Base-by-base conservation (phyloP, 2,888 invertebrate species). In the Acleris emargana region DNA sequence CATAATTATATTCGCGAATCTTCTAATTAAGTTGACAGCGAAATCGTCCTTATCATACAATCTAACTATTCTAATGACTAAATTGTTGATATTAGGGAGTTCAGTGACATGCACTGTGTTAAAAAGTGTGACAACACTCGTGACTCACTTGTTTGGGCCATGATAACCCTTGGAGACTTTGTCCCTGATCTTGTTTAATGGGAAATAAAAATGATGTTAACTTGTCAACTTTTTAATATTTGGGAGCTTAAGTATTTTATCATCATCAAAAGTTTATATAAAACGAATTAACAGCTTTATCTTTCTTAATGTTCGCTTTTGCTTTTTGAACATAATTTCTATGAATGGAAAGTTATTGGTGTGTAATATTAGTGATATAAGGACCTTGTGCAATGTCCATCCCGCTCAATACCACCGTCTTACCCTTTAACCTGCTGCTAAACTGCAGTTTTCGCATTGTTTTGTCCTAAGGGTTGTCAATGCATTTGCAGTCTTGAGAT, bases 131-230 rank as follows among this genome's bases (percentile, higher is more conserved):
- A 52, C 28, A 50, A 38, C n/a, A 55, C 43, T 55, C 51, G 55
- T 64, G 60, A 50, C 60, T 66, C 55, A 57, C 55, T 32, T 28
- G 50, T 64, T 64, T 59, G 32, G 43, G 9, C 32, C 43, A 22
- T 51, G 64, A 66, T 66, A 66, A 66, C 64, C 60, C 50, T 25
- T n/a, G 20, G 49, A 17, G 50, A 59, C 43, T 49, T 51, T 38
- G 60, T 1, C 60, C 60, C 55, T 64, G 60, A 55, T 51, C 60
- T 57, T 60, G 55, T 32, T 43, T 58, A 66, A 32, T 45, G 43
- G 20, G 55, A 6, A 51, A 50, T 58, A 58, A 63, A 51, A 63
- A 52, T 38, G 52, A 20, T 51, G 42, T 63, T 42, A 58, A 53
- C 28, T 16, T 51, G 42, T n/a, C 51, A 38, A 42, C 3, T 55